Percentiles rank a stretch among this genome's conserved stretches.
These are phyloP conservation scores for Cricetomys ansorgei DNA, from an alignment of 2,113 vertebrate genomes.

Conservation along the genomic window DNA sequence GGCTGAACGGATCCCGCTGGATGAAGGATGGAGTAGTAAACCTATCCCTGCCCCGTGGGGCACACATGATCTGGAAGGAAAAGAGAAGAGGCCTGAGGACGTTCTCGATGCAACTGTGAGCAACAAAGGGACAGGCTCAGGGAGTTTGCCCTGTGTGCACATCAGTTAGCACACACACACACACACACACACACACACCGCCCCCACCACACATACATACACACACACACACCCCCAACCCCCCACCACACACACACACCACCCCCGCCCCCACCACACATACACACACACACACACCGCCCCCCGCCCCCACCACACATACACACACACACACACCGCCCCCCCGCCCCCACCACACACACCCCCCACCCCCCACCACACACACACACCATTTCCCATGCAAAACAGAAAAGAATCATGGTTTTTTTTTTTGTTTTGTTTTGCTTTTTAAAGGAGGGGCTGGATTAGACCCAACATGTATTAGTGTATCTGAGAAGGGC, in stretches of 20 bases:
- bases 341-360: no score
- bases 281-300: no score
- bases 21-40: slow-evolving; percentile 94
- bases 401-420: neutral
- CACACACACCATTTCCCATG: neutral
- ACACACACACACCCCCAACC: no score
- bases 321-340: no score
- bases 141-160: neutral
- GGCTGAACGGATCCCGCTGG: slow-evolving; percentile 96
- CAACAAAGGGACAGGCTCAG: rapidly evolving
- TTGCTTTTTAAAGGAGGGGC: neutral
- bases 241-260: no score
- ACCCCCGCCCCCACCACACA: no score
- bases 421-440: neutral
- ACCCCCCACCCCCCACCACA: no score
- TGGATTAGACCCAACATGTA: neutral
- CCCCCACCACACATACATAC: no score
- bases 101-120: neutral
- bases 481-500: neutral
- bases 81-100: slow-evolving; percentile 41
- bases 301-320: no score
- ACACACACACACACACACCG: neutral
- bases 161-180: neutral
- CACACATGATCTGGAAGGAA: slow-evolving; percentile 92
- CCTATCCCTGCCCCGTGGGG: slow-evolving; percentile 93